phyloP scores from a whole-genome alignment of 1,140 invertebrate species.

The Samia ricini region DNA sequence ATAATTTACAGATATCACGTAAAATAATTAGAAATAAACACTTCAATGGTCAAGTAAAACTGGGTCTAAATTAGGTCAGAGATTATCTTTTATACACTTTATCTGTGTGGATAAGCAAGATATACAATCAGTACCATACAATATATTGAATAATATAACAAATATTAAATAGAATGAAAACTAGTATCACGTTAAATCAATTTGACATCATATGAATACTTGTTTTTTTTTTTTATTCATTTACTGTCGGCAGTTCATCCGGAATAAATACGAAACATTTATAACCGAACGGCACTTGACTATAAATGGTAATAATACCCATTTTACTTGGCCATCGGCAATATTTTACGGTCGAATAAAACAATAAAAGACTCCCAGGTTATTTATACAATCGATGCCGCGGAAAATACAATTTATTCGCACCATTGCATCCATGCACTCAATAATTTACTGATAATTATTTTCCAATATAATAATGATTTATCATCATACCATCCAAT shows the following conservation, averaged over 20 bases:
- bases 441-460: conserved; percentile 3
- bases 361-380: conserved; percentile 29
- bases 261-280: conserved; percentile 23
- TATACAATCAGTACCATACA: not conserved
- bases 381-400: conserved; percentile 23
- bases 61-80: not conserved
- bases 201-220: not conserved
- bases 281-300: conserved; percentile 19
- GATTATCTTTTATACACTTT: not conserved
- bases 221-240: conserved; percentile 19
- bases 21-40: not conserved
- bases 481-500: not conserved
- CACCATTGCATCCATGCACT: conserved; percentile 17
- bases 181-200: not conserved
- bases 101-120: not conserved
- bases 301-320: conserved; percentile 30
- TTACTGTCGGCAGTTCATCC: conserved; percentile 24
- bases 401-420: conserved; percentile 24
- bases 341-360: conserved; percentile 36
- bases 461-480: not conserved
- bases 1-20: not conserved
- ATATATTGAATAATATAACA: not conserved
- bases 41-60: not conserved
- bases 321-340: conserved; percentile 33
- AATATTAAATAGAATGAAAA: conserved; percentile 7